Base-by-base conservation (phyloP, 2,113 vertebrate species). In the Merops nubicus region DNA sequence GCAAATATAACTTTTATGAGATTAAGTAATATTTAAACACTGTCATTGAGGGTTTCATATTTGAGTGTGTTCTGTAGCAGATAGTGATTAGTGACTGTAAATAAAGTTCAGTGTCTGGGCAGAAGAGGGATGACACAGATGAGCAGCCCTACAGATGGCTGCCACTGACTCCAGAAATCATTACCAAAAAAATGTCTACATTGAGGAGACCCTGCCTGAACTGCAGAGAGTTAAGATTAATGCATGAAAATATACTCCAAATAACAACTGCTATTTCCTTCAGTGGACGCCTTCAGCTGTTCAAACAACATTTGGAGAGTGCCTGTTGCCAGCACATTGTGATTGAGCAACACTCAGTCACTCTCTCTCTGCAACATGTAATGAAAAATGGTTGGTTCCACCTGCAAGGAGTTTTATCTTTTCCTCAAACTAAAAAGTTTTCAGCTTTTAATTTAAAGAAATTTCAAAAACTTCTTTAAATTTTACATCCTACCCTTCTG, bases 61-160 rank as follows among this genome's bases (percentile, higher is more conserved):
- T 43, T 64, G 48, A 91, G 51, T n/a, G 88, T 0, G 6, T 80
- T 79, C 67, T 7, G 2, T 42, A 59, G 50, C 22, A 87, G 34
- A 60, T 2, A 88, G 42, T 36, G 38, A 88, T 62, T 20, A 72
- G 36, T 42, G 22, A 79, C 47, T 33, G 40, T 57, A 89, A 88
- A 76, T n/a, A 31, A 78, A 87, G 59, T 45, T 68, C 74, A 73
- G 40, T n/a, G 51, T 34, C 69, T 0, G 0, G 84, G 88, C 45
- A 68, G 53, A 75, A 82, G 62, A 5, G 51, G 40, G 42, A 65
- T 0, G 0, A 54, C 0, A 1, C 51, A 40, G 60, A 64, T 7
- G 69, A 92, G 67, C 56, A 78, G 40, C 22, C 14, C 25, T 85
- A 50, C 47, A 64, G 50, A 69, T 8, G 15, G 45, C 78, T 88